Percentiles rank a stretch among this genome's conserved stretches.
Conservation (phyloP, 2,888 invertebrate species). For the Stenchaetothrips biformis region DNA sequence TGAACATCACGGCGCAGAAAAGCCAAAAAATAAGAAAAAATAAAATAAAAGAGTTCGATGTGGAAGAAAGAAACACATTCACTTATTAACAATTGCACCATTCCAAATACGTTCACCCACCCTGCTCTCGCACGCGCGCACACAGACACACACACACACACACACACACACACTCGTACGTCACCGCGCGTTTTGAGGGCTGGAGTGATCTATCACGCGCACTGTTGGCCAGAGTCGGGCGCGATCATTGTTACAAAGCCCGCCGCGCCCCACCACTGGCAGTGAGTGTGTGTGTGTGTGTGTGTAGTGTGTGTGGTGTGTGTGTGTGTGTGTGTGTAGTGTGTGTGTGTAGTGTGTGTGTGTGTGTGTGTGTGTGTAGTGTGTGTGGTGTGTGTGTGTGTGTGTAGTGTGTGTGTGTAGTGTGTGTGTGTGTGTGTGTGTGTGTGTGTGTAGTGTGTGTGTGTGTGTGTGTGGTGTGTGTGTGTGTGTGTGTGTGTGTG, state of each 20-base stretch:
- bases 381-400: background rate
- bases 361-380: background rate
- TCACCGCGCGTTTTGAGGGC: background rate
- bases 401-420: background rate
- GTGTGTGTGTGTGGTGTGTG: background rate
- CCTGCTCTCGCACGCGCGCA: background rate
- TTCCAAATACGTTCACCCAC: too few relatives aligned
- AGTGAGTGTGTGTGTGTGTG: background rate
- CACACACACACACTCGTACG: background rate
- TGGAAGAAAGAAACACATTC: too few relatives aligned
- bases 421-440: background rate
- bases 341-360: background rate
- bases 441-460: background rate
- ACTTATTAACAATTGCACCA: too few relatives aligned
- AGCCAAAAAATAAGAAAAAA: too few relatives aligned
- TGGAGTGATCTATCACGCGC: conserved; percentile 18
- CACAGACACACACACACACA: background rate
- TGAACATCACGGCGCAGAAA: too few relatives aligned
- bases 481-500: background rate
- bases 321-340: background rate
- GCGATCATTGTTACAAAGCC: background rate
- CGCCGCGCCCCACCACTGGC: background rate
- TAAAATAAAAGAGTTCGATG: too few relatives aligned
- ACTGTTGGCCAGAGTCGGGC: background rate
- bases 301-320: background rate